phyloP scores from a whole-genome alignment of 1,140 invertebrate genomes.

The Heterodera schachtii region DNA sequence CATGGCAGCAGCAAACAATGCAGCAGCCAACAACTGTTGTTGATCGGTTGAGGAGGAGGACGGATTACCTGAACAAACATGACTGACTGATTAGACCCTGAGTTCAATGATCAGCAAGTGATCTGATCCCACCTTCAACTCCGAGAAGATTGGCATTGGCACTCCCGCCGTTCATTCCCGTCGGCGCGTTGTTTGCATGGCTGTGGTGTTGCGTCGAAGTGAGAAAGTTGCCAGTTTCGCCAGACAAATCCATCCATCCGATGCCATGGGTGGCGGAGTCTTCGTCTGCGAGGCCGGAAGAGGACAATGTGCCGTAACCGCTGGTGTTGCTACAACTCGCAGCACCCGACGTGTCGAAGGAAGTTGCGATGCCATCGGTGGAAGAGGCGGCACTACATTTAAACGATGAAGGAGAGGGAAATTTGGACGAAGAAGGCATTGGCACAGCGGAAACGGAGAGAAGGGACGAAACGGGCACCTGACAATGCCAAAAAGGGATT shows the following conservation, averaged over 20 bases:
- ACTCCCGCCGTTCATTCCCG: neutral
- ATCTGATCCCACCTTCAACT: neutral
- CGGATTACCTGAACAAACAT: slow-evolving; percentile 1
- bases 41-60: neutral
- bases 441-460: neutral
- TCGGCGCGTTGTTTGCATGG: neutral
- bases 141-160: neutral
- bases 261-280: neutral
- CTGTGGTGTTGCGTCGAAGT: neutral
- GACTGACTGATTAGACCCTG: neutral
- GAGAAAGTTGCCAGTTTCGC: neutral
- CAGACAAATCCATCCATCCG: neutral
- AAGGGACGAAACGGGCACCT: neutral
- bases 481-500: too few relatives aligned
- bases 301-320: neutral
- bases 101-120: neutral
- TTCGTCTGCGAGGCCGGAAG: neutral
- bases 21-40: slow-evolving; percentile 25
- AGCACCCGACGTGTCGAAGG: neutral
- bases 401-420: neutral
- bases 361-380: neutral
- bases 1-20: slow-evolving; percentile 26
- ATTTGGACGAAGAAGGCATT: neutral
- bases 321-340: neutral
- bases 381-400: neutral